Base-by-base conservation (phyloP, 92 coral and sea anemone species). In the Phymanthus crucifer region DNA sequence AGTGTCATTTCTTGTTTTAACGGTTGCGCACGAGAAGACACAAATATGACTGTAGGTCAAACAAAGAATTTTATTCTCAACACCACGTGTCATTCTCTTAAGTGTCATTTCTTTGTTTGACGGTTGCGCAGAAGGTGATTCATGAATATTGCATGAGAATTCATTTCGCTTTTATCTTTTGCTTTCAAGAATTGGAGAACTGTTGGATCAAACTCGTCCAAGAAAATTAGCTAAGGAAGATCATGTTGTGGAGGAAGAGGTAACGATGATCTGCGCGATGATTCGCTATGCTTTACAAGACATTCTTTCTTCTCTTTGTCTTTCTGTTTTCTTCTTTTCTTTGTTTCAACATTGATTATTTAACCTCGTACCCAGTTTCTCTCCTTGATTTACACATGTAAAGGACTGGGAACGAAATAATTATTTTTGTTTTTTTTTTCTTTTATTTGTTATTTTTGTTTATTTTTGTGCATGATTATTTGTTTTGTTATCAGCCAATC, bases 401-500 rank as follows among this genome's bases (percentile, higher is more conserved):
- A 54, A 21, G 29, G 29, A 21, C 27, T 54, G 64, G 31, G 29
- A 21, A 54, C 11, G 64, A 21, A 3, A 24, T 6, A 21, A 21
- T 1, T 50, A 8, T 50, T 3, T 8, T 50, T 5, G 21, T 50
- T 50, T 50, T 50, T 0, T 50, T 48, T 19, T n/a, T 54, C 8
- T 54, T 54, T 6, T 54, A 3, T 54, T 54, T 54, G 64, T n/a
- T 54, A 2, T 2, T 54, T 54, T 54, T 54, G 24, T 24, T 0
- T 54, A 21, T 21, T 54, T 54, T 54, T 54, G 12, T 24, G 29
- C n/a, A 54, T 54, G 1, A 3, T 54, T 54, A 1, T 54, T 54
- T 54, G 64, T 24, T 66, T 48, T 75, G 10, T 76, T 56, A 1
- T 35, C 70, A 76, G 80, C 48, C 80, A 56, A 58, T 76, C 33